A percentile compares a stretch with the other conserved stretches of the same genome.
phyloP scores from a whole-genome alignment of 2,113 vertebrate genomes.

The Phoenicopterus ruber region DNA sequence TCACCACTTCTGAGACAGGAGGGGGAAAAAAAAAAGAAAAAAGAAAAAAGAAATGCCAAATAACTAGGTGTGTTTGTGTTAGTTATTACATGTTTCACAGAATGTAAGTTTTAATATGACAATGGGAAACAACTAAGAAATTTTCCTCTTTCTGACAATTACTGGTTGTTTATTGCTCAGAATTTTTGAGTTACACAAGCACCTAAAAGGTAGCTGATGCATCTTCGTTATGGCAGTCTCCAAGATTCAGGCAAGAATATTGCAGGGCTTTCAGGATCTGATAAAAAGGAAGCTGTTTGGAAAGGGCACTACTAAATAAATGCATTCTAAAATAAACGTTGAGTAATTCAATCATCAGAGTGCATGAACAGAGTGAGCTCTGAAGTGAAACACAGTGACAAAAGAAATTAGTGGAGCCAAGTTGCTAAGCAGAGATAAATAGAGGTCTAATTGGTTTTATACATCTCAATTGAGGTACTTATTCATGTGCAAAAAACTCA shows the following conservation, averaged over 20 bases:
- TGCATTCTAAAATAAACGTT: slow-evolving; percentile 2
- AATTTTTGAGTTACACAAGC: neutral
- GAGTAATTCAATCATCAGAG: slow-evolving; percentile 32
- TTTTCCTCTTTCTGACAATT: neutral
- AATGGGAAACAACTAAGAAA: neutral
- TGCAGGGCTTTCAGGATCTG: neutral
- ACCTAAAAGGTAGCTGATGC: neutral
- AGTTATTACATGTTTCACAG: neutral
- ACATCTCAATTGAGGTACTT: slow-evolving; percentile 57
- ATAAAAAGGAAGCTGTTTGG: neutral
- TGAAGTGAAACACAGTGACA: neutral
- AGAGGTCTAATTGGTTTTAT: slow-evolving; percentile 54
- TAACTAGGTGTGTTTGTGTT: neutral
- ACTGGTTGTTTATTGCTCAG: neutral
- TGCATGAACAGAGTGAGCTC: neutral
- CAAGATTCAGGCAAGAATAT: neutral
- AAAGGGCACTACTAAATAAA: slow-evolving; percentile 2
- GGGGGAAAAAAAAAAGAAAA: neutral
- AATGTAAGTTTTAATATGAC: neutral
- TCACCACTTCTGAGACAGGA: neutral
- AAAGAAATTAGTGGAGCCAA: slow-evolving; percentile 33
- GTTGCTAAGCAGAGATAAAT: slow-evolving; percentile 56
- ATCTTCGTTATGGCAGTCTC: neutral
- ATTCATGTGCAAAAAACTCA: slow-evolving; percentile 42
- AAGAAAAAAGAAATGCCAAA: neutral